Evolutionary conservation across 2,113 vertebrate genomes (phyloP).

Genomic region (Cololabis saira): DNA sequence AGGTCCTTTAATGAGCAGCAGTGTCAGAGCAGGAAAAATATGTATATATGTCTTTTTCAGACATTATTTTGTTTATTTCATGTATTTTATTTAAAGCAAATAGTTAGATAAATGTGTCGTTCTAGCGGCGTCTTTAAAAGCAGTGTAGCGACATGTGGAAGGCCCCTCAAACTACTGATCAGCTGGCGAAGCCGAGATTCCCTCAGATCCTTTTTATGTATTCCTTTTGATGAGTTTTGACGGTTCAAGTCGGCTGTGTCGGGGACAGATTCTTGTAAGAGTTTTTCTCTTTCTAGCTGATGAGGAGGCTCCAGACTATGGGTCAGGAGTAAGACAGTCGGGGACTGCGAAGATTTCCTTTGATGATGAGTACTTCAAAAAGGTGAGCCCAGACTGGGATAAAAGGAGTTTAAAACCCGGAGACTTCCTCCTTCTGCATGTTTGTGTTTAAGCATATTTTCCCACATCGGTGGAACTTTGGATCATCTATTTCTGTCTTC

Average conservation of each 20-base stretch:
- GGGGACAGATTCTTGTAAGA: constrained; percentile 44
- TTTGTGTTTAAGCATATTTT: not conserved
- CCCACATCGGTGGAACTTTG: not conserved
- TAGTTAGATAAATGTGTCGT: not conserved
- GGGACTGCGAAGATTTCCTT: constrained; percentile 99
- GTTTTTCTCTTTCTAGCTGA: constrained; percentile 83
- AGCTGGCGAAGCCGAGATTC: constrained; percentile 14
- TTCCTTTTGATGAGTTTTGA: constrained; percentile 38
- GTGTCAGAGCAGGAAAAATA: not conserved
- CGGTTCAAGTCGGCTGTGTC: constrained; percentile 15
- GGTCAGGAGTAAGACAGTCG: constrained; percentile 96
- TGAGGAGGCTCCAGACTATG: constrained; percentile 98
- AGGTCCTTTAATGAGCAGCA: constrained; percentile 30
- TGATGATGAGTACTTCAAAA: constrained; percentile 95
- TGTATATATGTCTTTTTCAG: too few species aligned
- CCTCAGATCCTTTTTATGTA: constrained; percentile 3
- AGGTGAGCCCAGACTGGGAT: constrained; percentile 78
- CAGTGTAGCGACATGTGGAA: constrained; percentile 2
- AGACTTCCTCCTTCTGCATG: not conserved
- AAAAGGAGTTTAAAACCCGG: constrained; percentile 14
- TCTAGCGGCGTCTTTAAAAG: constrained; percentile 6
- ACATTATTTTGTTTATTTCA: too few species aligned
- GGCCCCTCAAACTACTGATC: not conserved
- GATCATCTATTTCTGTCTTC: not conserved
- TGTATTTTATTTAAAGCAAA: not conserved